Conservation (phyloP, 2,797 vertebrate species). For the Austrolebias charrua region DNA sequence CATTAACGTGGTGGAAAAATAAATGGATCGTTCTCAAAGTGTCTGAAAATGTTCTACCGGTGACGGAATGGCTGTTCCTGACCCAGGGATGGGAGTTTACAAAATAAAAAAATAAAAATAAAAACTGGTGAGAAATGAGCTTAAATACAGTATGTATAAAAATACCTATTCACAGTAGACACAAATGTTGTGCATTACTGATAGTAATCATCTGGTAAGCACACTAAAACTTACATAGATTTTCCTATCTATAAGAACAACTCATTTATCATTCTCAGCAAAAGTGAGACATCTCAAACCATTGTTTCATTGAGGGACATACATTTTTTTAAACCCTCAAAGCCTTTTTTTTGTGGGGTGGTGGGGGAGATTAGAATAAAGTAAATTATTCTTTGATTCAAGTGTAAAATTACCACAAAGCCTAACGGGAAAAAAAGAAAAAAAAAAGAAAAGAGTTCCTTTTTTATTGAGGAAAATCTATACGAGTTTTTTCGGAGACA, state of each 20-base stretch:
- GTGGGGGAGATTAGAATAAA: slow-evolving; percentile 41
- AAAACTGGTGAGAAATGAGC: slow-evolving; percentile 63
- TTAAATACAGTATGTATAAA: slow-evolving; percentile 78
- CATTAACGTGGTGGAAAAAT: slow-evolving; percentile 42
- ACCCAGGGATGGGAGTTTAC: slow-evolving; percentile 52
- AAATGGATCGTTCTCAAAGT: slow-evolving; percentile 57
- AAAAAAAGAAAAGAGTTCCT: slow-evolving; percentile 47
- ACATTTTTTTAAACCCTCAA: slow-evolving; percentile 45
- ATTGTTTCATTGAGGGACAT: slow-evolving; percentile 62
- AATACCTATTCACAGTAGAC: slow-evolving; percentile 83
- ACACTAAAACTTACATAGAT: slow-evolving; percentile 73
- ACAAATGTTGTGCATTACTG: slow-evolving; percentile 82
- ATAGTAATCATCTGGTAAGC: slow-evolving; percentile 74
- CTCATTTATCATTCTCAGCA: slow-evolving; percentile 75
- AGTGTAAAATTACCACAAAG: slow-evolving; percentile 66
- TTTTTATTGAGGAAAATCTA: slow-evolving; percentile 13
- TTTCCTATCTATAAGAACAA: slow-evolving; percentile 72
- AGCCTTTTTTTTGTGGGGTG: slow-evolving; percentile 11
- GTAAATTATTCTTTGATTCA: slow-evolving; percentile 48
- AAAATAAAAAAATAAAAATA: slow-evolving; percentile 11
- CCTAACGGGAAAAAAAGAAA: slow-evolving; percentile 1
- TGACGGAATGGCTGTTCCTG: slow-evolving; percentile 66
- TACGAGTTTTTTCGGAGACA: slow-evolving; percentile 32
- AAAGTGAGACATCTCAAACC: slow-evolving; percentile 77
- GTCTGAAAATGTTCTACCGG: slow-evolving; percentile 46